These are phyloP conservation scores for Euthynnus affinis DNA, from an alignment of 2,797 vertebrate species.

Conservation along the genomic window DNA sequence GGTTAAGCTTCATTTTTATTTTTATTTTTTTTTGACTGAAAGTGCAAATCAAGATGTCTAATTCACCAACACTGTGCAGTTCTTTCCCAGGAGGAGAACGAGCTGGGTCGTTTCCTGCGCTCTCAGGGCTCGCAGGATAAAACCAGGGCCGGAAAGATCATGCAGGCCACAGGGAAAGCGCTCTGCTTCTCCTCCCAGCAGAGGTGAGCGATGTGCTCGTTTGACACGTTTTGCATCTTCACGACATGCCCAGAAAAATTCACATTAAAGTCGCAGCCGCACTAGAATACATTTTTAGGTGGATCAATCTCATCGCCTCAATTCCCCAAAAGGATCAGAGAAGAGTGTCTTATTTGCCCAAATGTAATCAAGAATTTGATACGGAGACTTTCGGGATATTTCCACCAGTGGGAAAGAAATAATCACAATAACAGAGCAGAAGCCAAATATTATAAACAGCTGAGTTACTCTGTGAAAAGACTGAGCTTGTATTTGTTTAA, in stretches of 20 bases:
- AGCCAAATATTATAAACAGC: neutral
- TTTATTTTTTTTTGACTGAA: no score
- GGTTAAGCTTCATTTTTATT: neutral
- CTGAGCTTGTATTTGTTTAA: no score
- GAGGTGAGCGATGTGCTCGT: constrained; percentile 85
- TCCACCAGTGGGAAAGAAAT: neutral
- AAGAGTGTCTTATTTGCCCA: neutral
- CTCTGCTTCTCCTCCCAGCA: constrained; percentile 99
- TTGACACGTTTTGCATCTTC: neutral
- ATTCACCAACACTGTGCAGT: constrained; percentile 76
- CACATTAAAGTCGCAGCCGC: neutral
- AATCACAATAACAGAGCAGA: neutral
- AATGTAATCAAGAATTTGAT: neutral
- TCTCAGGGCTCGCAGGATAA: constrained; percentile 96
- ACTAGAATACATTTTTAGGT: neutral
- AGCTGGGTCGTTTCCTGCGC: constrained; percentile 97
- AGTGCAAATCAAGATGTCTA: neutral
- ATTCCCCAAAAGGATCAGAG: neutral
- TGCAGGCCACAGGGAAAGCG: constrained; percentile 98
- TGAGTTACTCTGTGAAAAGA: neutral
- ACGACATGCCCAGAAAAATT: neutral
- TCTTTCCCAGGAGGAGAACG: constrained; percentile 98
- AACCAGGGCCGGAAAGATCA: constrained; percentile 97
- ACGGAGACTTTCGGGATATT: neutral
- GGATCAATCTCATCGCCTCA: neutral